Percentiles rank a stretch among this genome's conserved stretches.
These are phyloP conservation scores for Meiosimyza decipiens DNA, from an alignment of 2,888 invertebrate genomes.

Conservation along the genomic window DNA sequence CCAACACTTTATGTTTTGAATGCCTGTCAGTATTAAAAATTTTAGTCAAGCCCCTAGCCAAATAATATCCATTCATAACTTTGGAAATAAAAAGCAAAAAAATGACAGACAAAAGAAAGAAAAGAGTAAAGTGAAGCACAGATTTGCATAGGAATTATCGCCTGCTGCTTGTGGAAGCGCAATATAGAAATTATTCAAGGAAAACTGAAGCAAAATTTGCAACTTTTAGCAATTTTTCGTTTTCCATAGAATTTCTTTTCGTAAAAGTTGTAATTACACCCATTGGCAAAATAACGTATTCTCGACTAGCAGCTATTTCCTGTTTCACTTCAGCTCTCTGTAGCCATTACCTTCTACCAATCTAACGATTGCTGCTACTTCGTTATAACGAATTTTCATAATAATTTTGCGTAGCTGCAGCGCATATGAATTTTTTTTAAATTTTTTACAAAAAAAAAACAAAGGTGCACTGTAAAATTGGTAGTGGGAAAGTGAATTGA, in stretches of 20 bases:
- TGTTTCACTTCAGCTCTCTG: not conserved
- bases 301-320: not conserved
- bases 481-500: no score
- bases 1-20: not conserved
- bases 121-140: not conserved
- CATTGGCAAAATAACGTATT: constrained; percentile 22
- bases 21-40: not conserved
- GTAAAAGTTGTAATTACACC: constrained; percentile 34
- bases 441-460: not conserved
- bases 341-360: no score
- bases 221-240: constrained; percentile 19
- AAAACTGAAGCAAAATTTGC: not conserved
- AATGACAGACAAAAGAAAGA: not conserved
- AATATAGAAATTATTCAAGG: not conserved
- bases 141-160: constrained; percentile 29
- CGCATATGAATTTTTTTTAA: constrained; percentile 17
- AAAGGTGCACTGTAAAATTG: no score
- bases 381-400: not conserved
- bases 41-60: not conserved
- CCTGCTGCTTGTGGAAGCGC: not conserved
- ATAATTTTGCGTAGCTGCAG: constrained; percentile 10
- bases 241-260: constrained; percentile 17
- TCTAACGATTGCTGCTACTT: not conserved
- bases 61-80: not conserved
- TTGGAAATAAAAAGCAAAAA: not conserved